Evolutionary conservation across 2,797 vertebrate genomes (phyloP).

Genomic region (Falco rusticolus): DNA sequence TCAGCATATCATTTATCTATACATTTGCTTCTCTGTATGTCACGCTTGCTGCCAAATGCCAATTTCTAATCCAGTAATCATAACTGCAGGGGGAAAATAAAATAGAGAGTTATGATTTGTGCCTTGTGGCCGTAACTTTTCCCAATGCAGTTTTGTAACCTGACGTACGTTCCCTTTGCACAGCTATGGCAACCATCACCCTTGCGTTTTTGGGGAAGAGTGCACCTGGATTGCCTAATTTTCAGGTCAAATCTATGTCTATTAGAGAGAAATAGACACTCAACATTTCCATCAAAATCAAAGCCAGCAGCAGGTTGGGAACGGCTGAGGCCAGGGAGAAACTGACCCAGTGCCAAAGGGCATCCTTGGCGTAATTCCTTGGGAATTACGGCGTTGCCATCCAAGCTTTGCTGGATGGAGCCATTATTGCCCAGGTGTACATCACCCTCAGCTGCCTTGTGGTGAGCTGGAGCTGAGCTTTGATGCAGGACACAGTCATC

Average conservation of each 20-base stretch:
- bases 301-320: neutral
- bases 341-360: neutral
- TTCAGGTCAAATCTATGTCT: neutral
- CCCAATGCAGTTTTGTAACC: neutral
- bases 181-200: neutral
- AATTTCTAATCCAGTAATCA: neutral
- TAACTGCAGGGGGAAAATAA: neutral
- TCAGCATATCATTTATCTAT: neutral
- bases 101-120: neutral
- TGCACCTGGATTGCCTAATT: neutral
- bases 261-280: neutral
- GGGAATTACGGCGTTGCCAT: neutral
- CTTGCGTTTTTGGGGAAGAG: no score
- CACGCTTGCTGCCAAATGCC: neutral
- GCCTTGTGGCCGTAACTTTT: neutral
- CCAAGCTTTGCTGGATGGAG: accelerated
- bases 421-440: neutral
- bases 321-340: neutral
- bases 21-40: neutral
- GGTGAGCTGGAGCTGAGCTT: neutral
- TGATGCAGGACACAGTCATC: accelerated
- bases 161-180: accelerated
- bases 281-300: neutral
- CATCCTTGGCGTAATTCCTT: neutral
- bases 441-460: neutral